Conservation (phyloP, 2,888 invertebrate genomes). For the Agrotis ipsilon region DNA sequence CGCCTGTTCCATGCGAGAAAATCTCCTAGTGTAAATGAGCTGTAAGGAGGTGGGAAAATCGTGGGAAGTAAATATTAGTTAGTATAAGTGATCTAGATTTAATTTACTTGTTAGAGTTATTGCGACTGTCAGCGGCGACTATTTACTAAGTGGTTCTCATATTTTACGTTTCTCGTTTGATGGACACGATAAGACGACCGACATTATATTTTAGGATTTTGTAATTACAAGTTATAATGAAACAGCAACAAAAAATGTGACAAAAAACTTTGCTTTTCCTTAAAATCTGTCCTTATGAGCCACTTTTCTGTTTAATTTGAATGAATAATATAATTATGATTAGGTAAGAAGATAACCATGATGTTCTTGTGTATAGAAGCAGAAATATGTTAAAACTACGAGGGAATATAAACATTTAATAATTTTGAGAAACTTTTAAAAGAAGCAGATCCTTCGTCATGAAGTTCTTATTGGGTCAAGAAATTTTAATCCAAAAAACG, state of each 20-base stretch:
- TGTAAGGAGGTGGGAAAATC: slow-evolving; percentile 8
- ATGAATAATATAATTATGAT: neutral
- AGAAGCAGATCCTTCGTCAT: neutral
- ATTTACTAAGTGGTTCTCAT: slow-evolving; percentile 48
- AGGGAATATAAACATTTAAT: no score
- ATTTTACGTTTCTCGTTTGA: slow-evolving; percentile 27
- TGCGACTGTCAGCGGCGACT: slow-evolving; percentile 41
- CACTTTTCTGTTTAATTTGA: neutral
- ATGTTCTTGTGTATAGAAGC: no score
- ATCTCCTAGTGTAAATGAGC: neutral
- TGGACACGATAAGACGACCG: slow-evolving; percentile 21
- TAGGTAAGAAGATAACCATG: no score
- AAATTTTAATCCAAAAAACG: neutral
- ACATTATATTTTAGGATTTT: neutral
- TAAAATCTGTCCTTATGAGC: neutral
- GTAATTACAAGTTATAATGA: neutral
- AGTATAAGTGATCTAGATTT: slow-evolving; percentile 55
- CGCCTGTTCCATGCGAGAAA: neutral
- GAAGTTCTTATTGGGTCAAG: neutral
- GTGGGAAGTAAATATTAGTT: slow-evolving; percentile 53
- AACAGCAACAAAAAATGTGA: no score
- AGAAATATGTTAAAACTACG: no score
- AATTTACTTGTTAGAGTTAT: slow-evolving; percentile 49
- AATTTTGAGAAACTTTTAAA: no score
- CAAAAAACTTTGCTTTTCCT: neutral